Evolutionary conservation across 37 sponge, comb jelly and placozoan species (phyloP), one percentile per base, ranked within the genome.

Genomic region (Amphimedon queenslandica): DNA sequence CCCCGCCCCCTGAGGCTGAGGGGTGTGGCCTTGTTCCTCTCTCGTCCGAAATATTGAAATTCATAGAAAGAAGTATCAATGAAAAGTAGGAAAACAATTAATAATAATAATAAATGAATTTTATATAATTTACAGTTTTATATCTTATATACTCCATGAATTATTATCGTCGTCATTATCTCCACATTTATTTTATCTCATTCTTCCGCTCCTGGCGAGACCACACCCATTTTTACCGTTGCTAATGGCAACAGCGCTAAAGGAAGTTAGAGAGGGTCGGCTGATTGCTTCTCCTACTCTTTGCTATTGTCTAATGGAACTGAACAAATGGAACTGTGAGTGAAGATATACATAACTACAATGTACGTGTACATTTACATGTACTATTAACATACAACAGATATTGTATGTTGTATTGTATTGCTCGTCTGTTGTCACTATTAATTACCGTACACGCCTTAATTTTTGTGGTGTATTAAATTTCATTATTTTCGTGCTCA

Each of bases 1-100:
- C 71, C 1, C 90, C 90, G 0, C 57, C 71, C 2, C 85, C 90
- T 31, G 82, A 87, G 28, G 65, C 70, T 38, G 75, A 64, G n/a
- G 32, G 63, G 38, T 39, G 66, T 37, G 30, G 37, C 3, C 84
- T n/a, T 64, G 57, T 75, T 16, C 84, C 89, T 33, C 41, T 88
- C n/a, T 64, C 84, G 25, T 23, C 30, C 41, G 80, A 76, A 56
- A 71, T 84, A 63, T 38, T 84, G 1, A 29, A 53, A 1, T 72
- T 39, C 43, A 28, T 84, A 2, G 67, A 51, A 36, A 64, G 58
- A 20, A 71, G 73, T 1, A 70, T 84, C 32, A 40, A 31, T 1
- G 4, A 36, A 10, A 32, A 2, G 28, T 66, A 24, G 6, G 78
- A 30, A 31, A 47, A 33, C 8, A 53, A 35, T 36, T 63, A n/a